These are phyloP conservation scores for Xanthorhoe designata DNA, from an alignment of 2,888 invertebrate species.

Conservation along the genomic window DNA sequence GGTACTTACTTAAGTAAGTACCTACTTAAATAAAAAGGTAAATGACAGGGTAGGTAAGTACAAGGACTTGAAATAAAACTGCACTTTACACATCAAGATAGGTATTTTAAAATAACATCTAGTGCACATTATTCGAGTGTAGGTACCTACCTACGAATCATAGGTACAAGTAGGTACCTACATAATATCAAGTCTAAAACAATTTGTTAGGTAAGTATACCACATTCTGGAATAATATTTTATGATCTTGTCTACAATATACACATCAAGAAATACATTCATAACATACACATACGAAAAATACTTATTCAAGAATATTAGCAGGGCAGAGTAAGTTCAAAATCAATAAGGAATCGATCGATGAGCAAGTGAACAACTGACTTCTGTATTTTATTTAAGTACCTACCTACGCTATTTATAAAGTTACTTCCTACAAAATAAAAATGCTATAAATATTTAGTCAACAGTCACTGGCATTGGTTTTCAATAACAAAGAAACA, in stretches of 20 bases:
- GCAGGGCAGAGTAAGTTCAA: not conserved
- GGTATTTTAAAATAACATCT: slow-evolving; percentile 6
- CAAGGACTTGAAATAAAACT: not conserved
- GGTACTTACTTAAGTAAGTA: no score
- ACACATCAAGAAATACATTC: not conserved
- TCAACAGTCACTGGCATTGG: not conserved
- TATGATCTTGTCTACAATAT: not conserved
- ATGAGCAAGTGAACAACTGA: no score
- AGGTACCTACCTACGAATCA: not conserved
- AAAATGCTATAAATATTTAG: no score
- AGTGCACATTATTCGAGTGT: not conserved
- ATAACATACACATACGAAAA: not conserved
- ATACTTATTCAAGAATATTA: not conserved
- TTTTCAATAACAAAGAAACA: not conserved
- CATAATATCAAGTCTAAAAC: slow-evolving; percentile 6
- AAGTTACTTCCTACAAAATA: no score
- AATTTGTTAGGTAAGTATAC: not conserved
- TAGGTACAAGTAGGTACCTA: no score
- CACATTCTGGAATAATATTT: not conserved
- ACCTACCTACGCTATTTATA: no score
- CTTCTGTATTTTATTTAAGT: no score
- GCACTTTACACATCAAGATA: slow-evolving; percentile 8
- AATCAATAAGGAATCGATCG: not conserved
- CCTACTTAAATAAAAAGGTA: no score
- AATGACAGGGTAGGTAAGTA: no score